Conservation (phyloP, 2,888 invertebrate genomes). For the Tridacna crocea region DNA sequence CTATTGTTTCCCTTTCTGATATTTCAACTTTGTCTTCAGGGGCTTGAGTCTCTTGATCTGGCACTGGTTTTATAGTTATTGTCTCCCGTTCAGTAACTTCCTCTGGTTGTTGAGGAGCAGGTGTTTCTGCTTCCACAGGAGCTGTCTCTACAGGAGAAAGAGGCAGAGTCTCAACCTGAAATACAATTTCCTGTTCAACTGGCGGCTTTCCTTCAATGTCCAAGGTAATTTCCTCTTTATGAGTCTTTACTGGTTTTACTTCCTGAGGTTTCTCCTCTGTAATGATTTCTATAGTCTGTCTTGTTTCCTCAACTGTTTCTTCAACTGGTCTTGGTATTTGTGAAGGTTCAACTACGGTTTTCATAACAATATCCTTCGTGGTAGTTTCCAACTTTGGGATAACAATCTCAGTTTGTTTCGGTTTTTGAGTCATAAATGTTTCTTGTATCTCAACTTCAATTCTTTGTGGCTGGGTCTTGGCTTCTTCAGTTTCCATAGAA, state of each 20-base stretch:
- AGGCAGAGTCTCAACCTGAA: constrained; percentile 45
- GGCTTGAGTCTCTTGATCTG: constrained; percentile 64
- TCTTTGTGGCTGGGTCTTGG: constrained; percentile 67
- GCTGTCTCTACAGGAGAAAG: constrained; percentile 49
- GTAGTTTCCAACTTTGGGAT: constrained; percentile 70
- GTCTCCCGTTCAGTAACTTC: constrained; percentile 64
- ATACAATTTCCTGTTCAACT: constrained; percentile 47
- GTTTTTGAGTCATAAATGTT: constrained; percentile 70
- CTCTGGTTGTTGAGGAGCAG: constrained; percentile 59
- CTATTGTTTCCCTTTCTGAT: constrained; percentile 68
- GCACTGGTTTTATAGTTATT: constrained; percentile 53
- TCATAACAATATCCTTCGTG: constrained; percentile 62
- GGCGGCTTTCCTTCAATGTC: constrained; percentile 44
- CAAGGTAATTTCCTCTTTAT: constrained; percentile 43
- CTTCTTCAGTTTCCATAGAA: constrained; percentile 58
- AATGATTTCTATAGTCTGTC: constrained; percentile 67
- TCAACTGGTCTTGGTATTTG: constrained; percentile 70
- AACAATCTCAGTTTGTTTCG: constrained; percentile 71
- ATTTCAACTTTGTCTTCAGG: constrained; percentile 66
- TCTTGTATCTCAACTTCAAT: constrained; percentile 80
- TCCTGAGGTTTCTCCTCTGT: constrained; percentile 25
- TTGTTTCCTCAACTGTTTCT: constrained; percentile 72
- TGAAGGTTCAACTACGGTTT: constrained; percentile 49
- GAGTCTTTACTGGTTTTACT: constrained; percentile 29
- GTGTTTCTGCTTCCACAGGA: constrained; percentile 57